These are phyloP conservation scores for Anoura caudifer DNA, from an alignment of 2,113 vertebrate species.

Conservation along the genomic window DNA sequence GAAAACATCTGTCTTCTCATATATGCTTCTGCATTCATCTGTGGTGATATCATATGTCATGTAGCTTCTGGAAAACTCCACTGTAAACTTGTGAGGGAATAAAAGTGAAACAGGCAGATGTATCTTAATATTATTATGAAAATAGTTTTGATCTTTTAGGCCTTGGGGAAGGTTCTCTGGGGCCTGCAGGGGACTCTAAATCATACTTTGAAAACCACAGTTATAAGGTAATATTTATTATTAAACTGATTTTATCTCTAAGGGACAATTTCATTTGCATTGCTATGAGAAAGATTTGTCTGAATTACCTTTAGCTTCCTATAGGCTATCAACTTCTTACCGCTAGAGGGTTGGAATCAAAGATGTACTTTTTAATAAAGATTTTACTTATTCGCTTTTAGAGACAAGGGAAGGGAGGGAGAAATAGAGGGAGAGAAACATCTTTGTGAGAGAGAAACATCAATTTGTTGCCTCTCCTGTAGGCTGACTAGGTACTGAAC, in stretches of 20 bases:
- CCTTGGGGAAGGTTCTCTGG: background rate
- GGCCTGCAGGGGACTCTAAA: background rate
- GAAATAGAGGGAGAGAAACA: background rate
- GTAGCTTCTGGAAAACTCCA: conserved; percentile 47
- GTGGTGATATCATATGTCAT: conserved; percentile 44
- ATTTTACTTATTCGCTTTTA: too few relatives aligned
- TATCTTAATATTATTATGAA: conserved; percentile 9
- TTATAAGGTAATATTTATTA: background rate
- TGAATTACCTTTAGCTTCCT: background rate
- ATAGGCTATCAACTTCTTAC: background rate
- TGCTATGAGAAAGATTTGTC: background rate
- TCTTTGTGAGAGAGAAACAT: too few relatives aligned
- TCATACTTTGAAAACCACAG: background rate
- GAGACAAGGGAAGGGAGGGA: background rate
- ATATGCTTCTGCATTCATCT: conserved; percentile 33
- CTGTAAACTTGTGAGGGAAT: background rate
- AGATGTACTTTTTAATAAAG: background rate
- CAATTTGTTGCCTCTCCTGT: too few relatives aligned
- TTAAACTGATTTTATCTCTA: background rate
- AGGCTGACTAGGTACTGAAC: too few relatives aligned
- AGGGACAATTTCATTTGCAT: background rate
- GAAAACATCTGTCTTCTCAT: conserved; percentile 46
- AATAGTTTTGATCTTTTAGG: background rate
- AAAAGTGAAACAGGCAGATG: conserved; percentile 10
- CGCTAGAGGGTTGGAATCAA: background rate